Evolutionary conservation across 2,888 invertebrate species (phyloP), one percentile per base, ranked within the genome.

Genomic region (Lottia gigantea): DNA sequence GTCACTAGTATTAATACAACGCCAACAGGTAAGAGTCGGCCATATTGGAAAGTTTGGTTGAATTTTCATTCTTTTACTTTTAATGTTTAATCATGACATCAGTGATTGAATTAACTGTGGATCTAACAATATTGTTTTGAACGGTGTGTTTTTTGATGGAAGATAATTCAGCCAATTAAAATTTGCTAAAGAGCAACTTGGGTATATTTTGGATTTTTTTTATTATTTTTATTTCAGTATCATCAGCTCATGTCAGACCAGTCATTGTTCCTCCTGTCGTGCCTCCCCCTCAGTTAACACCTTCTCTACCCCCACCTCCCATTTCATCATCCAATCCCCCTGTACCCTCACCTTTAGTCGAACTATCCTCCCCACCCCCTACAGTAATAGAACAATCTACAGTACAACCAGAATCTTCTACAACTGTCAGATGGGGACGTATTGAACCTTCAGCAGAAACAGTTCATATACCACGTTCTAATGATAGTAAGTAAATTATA

Each of bases 221-320:
- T 31, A 31, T 31, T 31, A 31, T 31, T 31, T 31, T 31, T 31
- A 31, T 77, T 75, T 19, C 76, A 80, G 80, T 79, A 45, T 78
- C 82, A 47, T 80, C 82, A 66, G 78, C 82, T 46, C 78, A 79
- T 64, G 77, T 80, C n/a, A 72, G 83, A 40, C 80, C 83, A 55
- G 78, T 81, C 68, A 78, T 80, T 47, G 76, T 68, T 70, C 65
- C 49, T 19, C 75, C 73, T 31, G 62, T 64, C 26, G 70, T 47
- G 66, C 68, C 70, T 49, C 71, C 66, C 19, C 66, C 55, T 63
- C 40, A 40, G 11, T 40, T 40, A 40, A 40, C 40, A 40, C 73
- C 65, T 26, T 66, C 25, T 68, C 67, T 68, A 23, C 74, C 72
- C 62, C 72, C 61, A 23, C 67, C 75, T 7, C 40, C 40, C 8